phyloP scores from a whole-genome alignment of 2,888 invertebrate genomes.

The Rhorus exstirpatorius region DNA sequence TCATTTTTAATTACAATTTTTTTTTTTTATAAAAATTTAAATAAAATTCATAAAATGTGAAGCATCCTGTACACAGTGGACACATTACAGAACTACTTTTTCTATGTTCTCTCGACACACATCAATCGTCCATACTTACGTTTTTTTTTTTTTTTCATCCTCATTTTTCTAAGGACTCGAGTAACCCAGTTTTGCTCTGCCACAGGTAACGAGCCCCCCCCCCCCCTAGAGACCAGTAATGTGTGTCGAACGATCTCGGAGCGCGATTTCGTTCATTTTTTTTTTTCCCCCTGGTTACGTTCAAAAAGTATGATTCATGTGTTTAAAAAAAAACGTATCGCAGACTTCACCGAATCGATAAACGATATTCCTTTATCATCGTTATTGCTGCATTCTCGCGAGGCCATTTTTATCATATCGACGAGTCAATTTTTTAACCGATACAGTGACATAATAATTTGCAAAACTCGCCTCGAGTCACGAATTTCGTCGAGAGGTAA shows the following conservation, averaged over 20 bases:
- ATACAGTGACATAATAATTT: no score
- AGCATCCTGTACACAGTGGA: conserved; percentile 13
- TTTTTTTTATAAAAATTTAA: no score
- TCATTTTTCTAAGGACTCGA: conserved; percentile 63
- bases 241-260: conserved; percentile 66
- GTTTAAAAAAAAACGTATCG: not conserved
- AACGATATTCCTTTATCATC: not conserved
- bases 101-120: conserved; percentile 27
- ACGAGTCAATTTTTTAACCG: conserved; percentile 19
- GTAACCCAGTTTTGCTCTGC: conserved; percentile 59
- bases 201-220: conserved; percentile 26
- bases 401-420: not conserved
- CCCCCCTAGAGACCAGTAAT: conserved; percentile 40
- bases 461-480: no score
- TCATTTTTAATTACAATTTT: no score
- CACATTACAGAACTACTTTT: not conserved
- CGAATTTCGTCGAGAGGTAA: no score
- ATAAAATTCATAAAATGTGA: not conserved
- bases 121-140: conserved; percentile 17
- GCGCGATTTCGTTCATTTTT: conserved; percentile 46
- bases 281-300: conserved; percentile 11
- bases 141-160: conserved; percentile 30
- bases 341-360: not conserved
- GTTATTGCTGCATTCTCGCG: conserved; percentile 7
- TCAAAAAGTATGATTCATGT: conserved; percentile 1